A percentile compares a stretch with the other conserved stretches of the same genome.
phyloP scores from a whole-genome alignment of 2,888 invertebrate genomes.

The Napeogenes inachia region DNA sequence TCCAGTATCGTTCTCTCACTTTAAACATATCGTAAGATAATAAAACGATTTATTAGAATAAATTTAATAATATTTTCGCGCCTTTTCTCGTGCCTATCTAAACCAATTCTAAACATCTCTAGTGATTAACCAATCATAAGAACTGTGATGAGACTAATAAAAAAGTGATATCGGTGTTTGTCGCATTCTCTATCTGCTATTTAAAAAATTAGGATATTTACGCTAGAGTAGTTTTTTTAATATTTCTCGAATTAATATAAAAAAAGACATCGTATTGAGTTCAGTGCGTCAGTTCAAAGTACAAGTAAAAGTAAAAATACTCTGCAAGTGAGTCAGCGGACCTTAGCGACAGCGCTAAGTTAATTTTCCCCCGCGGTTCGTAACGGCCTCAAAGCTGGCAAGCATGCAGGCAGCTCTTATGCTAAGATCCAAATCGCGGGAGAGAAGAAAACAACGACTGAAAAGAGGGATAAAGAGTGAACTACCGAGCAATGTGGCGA shows the following conservation, averaged over 20 bases:
- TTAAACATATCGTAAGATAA: slow-evolving; percentile 70
- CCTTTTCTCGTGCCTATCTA: slow-evolving; percentile 73
- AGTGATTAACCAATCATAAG: slow-evolving; percentile 55
- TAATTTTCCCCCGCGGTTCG: slow-evolving; percentile 45
- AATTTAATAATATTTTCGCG: slow-evolving; percentile 57
- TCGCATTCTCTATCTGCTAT: slow-evolving; percentile 24
- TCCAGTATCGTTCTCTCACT: slow-evolving; percentile 67
- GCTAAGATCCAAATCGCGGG: slow-evolving; percentile 93
- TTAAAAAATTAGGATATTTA: slow-evolving; percentile 35
- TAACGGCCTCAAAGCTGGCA: slow-evolving; percentile 76
- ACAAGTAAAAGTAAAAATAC: slow-evolving; percentile 6
- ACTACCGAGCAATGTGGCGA: slow-evolving; percentile 91
- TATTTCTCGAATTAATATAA: slow-evolving; percentile 32
- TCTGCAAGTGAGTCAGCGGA: slow-evolving; percentile 25
- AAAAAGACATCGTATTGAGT: neutral
- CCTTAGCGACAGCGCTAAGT: slow-evolving; percentile 38
- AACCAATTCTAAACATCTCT: slow-evolving; percentile 60
- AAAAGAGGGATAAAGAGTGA: slow-evolving; percentile 85
- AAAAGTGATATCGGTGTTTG: slow-evolving; percentile 57
- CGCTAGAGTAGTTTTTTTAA: slow-evolving; percentile 47
- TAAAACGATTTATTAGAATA: slow-evolving; percentile 53
- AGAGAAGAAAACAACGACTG: slow-evolving; percentile 86
- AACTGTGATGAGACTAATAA: slow-evolving; percentile 63
- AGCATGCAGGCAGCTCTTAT: slow-evolving; percentile 96
- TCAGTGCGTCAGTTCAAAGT: neutral